Base-by-base conservation (phyloP, 2,888 invertebrate species). In the Nymphalis urticae region DNA sequence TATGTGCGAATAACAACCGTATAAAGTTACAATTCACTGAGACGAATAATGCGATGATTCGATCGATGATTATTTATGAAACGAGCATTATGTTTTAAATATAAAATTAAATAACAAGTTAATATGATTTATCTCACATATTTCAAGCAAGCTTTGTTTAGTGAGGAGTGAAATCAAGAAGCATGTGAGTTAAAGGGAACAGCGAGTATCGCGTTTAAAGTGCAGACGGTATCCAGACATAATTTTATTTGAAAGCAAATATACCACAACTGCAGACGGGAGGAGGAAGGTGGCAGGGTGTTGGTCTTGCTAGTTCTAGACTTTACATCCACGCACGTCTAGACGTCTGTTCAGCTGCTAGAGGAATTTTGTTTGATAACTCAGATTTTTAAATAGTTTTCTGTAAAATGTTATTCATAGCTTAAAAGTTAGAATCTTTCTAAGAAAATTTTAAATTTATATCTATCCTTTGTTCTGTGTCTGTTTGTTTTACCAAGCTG, bases 261-360 rank as follows among this genome's bases (percentile, higher is more conserved):
- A 67, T 48, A 36, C 60, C 60, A 27, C 42, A 16, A 59, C 48
- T 24, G 47, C 50, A 66, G 68, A 64, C 10, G 53, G 61, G 51
- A 63, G 56, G 19, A 42, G 48, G 66, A 66, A 56, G 64, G 68
- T 58, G 65, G 66, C 19, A 64, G 62, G 64, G 60, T 65, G 66
- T 60, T 51, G 24, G 24, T 13, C 24, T 53, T 53, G 54, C 54
- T 67, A 68, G 64, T 64, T 56, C 54, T 61, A 62, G 54, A 73
- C 51, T 81, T 80, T 75, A 78, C 75, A 77, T n/a, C 72, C 76
- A 84, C 82, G 83, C 80, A 80, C 66, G 86, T 86, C 86, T 86
- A 87, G 86, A 86, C 84, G 75, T 56, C 54, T 56, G 54, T n/a
- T 27, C 21, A 27, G n/a, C 54, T 56, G 8, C 13, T 32, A 56